phyloP scores from a whole-genome alignment of 2,113 vertebrate species.

The Chamaea fasciata region DNA sequence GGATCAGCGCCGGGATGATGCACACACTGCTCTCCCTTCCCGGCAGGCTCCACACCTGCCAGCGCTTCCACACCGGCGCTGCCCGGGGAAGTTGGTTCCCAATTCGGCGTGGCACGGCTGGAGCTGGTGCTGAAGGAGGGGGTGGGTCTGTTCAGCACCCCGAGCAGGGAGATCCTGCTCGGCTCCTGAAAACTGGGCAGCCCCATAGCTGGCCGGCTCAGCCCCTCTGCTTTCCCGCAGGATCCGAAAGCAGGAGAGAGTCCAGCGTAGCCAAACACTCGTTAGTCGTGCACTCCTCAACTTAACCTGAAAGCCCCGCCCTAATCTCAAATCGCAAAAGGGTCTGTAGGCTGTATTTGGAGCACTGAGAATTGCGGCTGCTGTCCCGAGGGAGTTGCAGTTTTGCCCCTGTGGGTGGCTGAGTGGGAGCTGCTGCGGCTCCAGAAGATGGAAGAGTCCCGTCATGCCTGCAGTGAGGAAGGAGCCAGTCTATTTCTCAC shows the following conservation, averaged over 20 bases:
- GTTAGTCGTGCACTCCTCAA: background rate
- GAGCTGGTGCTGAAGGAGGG: background rate
- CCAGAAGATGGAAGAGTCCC: background rate
- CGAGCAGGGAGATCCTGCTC: fast-evolving
- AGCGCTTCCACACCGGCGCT: fast-evolving
- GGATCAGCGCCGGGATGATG: background rate
- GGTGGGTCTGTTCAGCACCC: background rate
- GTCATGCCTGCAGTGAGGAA: background rate
- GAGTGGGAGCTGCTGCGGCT: background rate
- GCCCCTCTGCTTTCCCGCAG: background rate
- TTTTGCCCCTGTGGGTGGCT: background rate
- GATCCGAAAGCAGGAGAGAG: background rate
- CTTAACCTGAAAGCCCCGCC: background rate
- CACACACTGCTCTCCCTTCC: background rate
- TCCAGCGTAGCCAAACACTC: background rate
- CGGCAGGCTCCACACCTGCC: no score
- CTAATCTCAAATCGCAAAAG: background rate
- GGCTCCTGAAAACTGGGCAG: background rate
- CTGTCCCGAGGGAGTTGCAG: background rate
- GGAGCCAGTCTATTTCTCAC: background rate
- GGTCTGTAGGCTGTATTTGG: background rate
- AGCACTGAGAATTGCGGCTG: background rate
- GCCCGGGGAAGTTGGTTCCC: background rate
- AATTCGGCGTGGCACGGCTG: fast-evolving
- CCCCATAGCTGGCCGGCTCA: background rate